Base-by-base conservation (phyloP, 1,140 invertebrate species). In the Polyergus mexicanus region DNA sequence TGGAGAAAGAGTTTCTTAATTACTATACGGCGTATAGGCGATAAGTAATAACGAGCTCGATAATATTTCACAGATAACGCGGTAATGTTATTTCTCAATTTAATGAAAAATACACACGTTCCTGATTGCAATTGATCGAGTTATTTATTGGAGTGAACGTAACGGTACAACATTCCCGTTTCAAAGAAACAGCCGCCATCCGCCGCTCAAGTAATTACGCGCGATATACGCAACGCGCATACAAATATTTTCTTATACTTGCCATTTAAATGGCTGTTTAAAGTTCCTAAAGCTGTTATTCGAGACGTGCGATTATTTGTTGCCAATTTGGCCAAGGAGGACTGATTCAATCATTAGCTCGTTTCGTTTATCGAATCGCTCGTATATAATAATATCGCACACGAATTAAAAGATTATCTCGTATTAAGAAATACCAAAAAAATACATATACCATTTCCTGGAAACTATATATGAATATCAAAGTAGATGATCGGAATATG, bases 61-160 rank as follows among this genome's bases (percentile, higher is more conserved):
- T 2, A 32, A 65, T 77, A 72, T 69, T 77, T 87, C 51, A 84
- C n/a, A 38, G 32, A 32, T 19, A 51, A 51, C 16, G 47, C 16
- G 38, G 56, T 54, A 71, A 72, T 28, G 47, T 84, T 68, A 78
- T 66, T 85, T 84, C 78, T 87, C 66, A 88, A 87, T 88, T 84
- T 87, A 85, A 63, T 19, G 68, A 88, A 69, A 75, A 75, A 41
- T 32, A 32, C 44, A 32, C 44, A 22, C 60, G 54, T 35, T 2
- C n/a, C 1, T 78, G 58, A 72, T 78, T 51, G 69, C 47, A 86
- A 86, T 69, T 65, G 68, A 89, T 80, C 85, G 62, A 88, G 54
- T 41, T 65, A 85, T 65, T 41, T 65, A 85, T 65, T 84, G 11
- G 68, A 41, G 28, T 32, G 19, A 58, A 77, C 28, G 28, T 88